Base-by-base conservation (phyloP, 1,140 invertebrate species). In the Lordiphosa collinella region DNA sequence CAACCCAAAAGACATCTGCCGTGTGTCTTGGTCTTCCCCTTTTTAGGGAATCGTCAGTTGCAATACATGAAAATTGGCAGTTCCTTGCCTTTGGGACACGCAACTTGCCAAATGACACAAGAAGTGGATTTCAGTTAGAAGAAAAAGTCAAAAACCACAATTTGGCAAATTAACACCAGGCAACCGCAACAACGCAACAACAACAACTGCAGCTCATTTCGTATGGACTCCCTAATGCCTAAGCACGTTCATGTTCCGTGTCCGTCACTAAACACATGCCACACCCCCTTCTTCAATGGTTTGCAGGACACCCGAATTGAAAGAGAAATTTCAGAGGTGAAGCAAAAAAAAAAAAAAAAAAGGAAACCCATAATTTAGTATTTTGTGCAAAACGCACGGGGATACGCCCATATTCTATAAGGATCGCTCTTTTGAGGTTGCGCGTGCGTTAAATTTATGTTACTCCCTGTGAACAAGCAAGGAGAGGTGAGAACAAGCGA, bases 331-430 rank as follows among this genome's bases (percentile, higher is more conserved):
- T 48, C 31, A 55, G 53, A 57, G 50, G 29, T 22, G 11, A 18
- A 18, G 11, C 34, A 44, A 35, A 32, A 40, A 44, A 51, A 44
- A 35, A 32, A 40, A 44, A 51, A 50, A 62, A 36, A 35, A 49
- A 55, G 66, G 66, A 63, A 82, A 84, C 78, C 78, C 78, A 84
- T 82, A 82, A 82, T 82, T 82, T 84, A 61, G 68, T 82, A 84
- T 60, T 82, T 82, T 82, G 78, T 31, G 44, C 65, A 74, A 80
- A 74, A 67, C 70, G 55, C 62, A 56, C 36, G 57, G 62, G 70
- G 53, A 59, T 71, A 76, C 76, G 76, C 78, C 76, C 72, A 60
- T 29, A 29, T 59, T 56, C 34, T 48, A 32, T 31, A 54, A 44
- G 52, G 36, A 61, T 61, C 52, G 25, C 7, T 38, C n/a, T 12